phyloP scores from a whole-genome alignment of 2,888 invertebrate genomes.

The Cheilosia urbana region DNA sequence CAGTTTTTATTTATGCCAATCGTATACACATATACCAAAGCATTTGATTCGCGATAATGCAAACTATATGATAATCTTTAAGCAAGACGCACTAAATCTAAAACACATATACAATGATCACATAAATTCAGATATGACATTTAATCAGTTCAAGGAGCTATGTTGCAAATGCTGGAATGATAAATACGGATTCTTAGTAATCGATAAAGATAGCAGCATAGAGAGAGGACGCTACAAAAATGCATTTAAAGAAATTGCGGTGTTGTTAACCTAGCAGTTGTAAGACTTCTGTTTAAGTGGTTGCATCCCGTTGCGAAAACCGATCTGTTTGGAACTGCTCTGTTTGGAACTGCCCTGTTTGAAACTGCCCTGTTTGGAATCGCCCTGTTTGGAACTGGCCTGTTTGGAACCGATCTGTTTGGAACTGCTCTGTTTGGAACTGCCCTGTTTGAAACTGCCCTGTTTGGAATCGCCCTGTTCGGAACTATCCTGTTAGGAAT shows the following conservation, averaged over 20 bases:
- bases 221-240: conserved; percentile 76
- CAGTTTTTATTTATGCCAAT: conserved; percentile 79
- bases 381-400: no score
- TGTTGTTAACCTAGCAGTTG: not conserved
- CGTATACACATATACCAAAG: conserved; percentile 80
- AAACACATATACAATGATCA: conserved; percentile 75
- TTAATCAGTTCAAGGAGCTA: conserved; percentile 77
- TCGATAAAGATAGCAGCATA: conserved; percentile 77
- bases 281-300: no score
- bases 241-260: conserved; percentile 76
- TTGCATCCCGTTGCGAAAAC: no score
- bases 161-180: conserved; percentile 79
- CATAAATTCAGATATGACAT: no score
- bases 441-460: no score
- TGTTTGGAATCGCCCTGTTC: no score
- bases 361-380: no score
- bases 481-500: conserved; percentile 60
- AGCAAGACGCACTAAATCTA: conserved; percentile 80
- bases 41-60: conserved; percentile 80
- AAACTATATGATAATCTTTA: conserved; percentile 80
- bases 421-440: fast-evolving
- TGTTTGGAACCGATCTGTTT: fast-evolving
- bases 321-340: no score
- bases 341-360: no score
- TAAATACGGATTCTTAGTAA: conserved; percentile 16